Conservation (phyloP, 2,797 vertebrate species). For the Sandelia bainsii region DNA sequence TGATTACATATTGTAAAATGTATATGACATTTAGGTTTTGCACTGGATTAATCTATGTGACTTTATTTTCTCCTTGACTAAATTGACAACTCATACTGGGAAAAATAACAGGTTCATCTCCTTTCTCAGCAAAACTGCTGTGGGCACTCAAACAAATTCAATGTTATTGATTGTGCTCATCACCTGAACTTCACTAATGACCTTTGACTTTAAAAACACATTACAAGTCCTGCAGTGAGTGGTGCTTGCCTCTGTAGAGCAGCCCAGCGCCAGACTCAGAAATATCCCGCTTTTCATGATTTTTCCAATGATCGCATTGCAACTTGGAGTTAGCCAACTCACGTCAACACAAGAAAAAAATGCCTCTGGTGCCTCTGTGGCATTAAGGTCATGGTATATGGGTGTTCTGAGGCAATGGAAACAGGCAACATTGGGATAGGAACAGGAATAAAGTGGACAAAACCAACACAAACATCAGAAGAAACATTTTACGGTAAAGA, state of each 20-base stretch:
- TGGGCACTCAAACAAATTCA: background rate
- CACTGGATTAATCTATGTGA: conserved; percentile 3
- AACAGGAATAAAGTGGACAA: conserved; percentile 41
- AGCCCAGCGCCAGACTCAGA: conserved; percentile 16
- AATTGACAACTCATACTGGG: background rate
- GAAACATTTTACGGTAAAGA: background rate
- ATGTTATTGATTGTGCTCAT: background rate
- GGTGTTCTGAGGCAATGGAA: conserved; percentile 75
- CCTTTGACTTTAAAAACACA: conserved; percentile 45
- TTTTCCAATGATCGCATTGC: conserved; percentile 70
- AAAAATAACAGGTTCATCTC: conserved; percentile 10
- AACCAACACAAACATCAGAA: conserved; percentile 29
- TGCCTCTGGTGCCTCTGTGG: conserved; percentile 67
- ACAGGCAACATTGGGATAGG: conserved; percentile 34
- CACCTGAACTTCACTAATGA: conserved; percentile 15
- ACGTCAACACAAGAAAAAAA: conserved; percentile 68
- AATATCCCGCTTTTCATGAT: conserved; percentile 46
- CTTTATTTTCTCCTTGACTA: background rate
- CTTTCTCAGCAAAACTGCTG: background rate
- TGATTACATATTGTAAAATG: background rate
- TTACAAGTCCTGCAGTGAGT: conserved; percentile 4
- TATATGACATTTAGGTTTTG: no score
- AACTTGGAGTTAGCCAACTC: conserved; percentile 50
- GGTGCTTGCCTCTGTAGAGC: conserved; percentile 6
- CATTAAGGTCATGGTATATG: conserved; percentile 67